A percentile compares a stretch with the other conserved stretches of the same genome.
phyloP scores from a whole-genome alignment of 2,888 invertebrate genomes.

The Dasypogon diadema region DNA sequence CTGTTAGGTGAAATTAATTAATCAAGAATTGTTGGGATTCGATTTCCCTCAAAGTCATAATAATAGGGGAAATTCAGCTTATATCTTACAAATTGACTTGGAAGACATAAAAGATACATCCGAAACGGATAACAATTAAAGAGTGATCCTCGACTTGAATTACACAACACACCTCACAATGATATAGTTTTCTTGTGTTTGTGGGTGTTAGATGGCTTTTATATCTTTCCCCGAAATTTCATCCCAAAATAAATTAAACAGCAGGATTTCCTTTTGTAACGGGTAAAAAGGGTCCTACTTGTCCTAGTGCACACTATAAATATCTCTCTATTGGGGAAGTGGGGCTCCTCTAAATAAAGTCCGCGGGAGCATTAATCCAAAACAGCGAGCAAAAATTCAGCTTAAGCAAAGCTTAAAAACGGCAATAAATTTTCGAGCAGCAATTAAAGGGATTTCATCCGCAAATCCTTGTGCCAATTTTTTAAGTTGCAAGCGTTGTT shows the following conservation, averaged over 20 bases:
- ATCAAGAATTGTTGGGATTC: constrained; percentile 40
- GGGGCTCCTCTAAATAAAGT: constrained; percentile 17
- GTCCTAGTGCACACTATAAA: constrained; percentile 6
- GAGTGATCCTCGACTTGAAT: not conserved
- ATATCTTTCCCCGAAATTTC: constrained; percentile 8
- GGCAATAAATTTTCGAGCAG: constrained; percentile 54
- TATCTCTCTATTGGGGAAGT: not conserved
- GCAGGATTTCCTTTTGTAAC: not conserved
- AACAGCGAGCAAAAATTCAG: constrained; percentile 53
- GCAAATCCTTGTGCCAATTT: constrained; percentile 42
- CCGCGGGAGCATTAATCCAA: constrained; percentile 53
- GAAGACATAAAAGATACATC: not conserved
- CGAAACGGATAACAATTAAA: not conserved
- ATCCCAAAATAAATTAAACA: constrained; percentile 13
- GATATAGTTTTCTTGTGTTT: not conserved
- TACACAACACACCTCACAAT: not conserved
- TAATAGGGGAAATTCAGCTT: constrained; percentile 49
- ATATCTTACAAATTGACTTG: not conserved
- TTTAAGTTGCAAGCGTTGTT: constrained; percentile 45
- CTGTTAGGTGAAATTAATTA: constrained; percentile 54
- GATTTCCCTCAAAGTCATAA: constrained; percentile 52
- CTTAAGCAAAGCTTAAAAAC: constrained; percentile 55
- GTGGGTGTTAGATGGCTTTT: constrained; percentile 1
- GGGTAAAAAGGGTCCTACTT: not conserved
- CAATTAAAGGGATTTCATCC: constrained; percentile 56